Conservation (phyloP, 2,888 invertebrate species). For the Orchestes rusci region DNA sequence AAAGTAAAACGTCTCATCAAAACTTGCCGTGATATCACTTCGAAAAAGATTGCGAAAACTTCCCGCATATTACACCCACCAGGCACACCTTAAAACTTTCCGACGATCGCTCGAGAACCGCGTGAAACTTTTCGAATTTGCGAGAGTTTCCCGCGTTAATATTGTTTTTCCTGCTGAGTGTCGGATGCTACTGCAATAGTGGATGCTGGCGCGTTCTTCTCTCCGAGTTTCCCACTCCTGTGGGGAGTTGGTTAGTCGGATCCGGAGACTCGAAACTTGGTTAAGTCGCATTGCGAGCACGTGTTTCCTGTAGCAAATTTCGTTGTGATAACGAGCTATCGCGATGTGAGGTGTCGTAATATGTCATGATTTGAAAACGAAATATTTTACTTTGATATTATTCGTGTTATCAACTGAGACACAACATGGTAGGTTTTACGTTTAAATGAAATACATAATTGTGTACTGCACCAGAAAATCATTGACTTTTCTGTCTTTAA, state of each 20-base stretch:
- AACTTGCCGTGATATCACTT: conserved; percentile 3
- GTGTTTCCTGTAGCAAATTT: conserved; percentile 10
- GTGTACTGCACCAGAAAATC: too few relatives aligned
- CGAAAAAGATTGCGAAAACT: conserved; percentile 11
- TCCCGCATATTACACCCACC: too few relatives aligned
- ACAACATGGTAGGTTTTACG: too few relatives aligned
- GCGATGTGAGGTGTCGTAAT: too few relatives aligned
- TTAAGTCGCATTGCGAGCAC: conserved; percentile 13
- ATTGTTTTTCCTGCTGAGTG: conserved; percentile 15
- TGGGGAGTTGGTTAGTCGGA: conserved; percentile 14
- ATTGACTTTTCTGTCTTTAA: too few relatives aligned
- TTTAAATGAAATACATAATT: too few relatives aligned
- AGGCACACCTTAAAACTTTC: too few relatives aligned
- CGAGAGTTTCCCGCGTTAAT: too few relatives aligned
- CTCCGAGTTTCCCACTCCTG: conserved; percentile 17
- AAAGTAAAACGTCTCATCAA: neutral
- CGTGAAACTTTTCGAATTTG: conserved; percentile 4
- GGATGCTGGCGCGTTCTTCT: conserved; percentile 22
- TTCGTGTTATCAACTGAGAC: too few relatives aligned
- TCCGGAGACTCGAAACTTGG: conserved; percentile 16
- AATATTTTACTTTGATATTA: too few relatives aligned
- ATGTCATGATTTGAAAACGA: too few relatives aligned
- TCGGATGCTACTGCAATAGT: conserved; percentile 18
- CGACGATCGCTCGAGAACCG: neutral
- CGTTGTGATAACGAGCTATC: too few relatives aligned